phyloP scores from a whole-genome alignment of 2,113 vertebrate genomes.

The Zosterops japonicus region DNA sequence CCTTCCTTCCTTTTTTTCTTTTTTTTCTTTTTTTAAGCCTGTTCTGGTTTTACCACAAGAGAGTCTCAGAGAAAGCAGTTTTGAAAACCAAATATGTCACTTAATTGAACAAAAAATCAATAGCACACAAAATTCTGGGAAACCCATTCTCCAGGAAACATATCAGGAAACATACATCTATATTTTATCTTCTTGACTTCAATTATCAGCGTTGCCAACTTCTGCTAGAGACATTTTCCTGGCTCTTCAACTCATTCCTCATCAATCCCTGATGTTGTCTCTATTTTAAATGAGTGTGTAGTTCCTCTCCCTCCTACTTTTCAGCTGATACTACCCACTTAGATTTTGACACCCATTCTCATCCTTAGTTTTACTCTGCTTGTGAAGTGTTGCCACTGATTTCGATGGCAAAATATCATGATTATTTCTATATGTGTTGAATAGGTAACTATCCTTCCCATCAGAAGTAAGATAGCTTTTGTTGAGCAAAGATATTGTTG shows the following conservation, averaged over 20 bases:
- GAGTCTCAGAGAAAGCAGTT: not conserved
- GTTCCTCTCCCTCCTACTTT: not conserved
- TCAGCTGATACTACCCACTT: not conserved
- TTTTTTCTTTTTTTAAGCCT: not conserved
- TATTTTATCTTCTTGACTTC: conserved; percentile 54
- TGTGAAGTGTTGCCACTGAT: not conserved
- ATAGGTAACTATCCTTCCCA: not conserved
- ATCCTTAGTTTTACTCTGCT: not conserved
- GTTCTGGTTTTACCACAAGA: not conserved
- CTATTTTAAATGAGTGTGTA: not conserved
- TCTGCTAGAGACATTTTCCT: conserved; percentile 37
- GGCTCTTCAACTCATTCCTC: conserved; percentile 28
- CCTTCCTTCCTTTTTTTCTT: too few relatives aligned
- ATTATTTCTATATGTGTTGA: not conserved
- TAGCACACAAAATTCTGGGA: conserved; percentile 62
- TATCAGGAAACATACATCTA: conserved; percentile 28
- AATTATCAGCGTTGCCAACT: conserved; percentile 21
- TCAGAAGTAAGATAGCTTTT: not conserved
- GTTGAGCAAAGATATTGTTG: not conserved
- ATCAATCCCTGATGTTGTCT: conserved; percentile 6
- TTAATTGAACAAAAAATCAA: conserved; percentile 33
- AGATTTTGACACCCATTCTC: not conserved
- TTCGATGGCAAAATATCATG: not conserved
- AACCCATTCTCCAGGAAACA: conserved; percentile 53
- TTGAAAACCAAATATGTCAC: conserved; percentile 33